Conservation (phyloP, 2,113 vertebrate genomes). For the Pteruthius melanotis region DNA sequence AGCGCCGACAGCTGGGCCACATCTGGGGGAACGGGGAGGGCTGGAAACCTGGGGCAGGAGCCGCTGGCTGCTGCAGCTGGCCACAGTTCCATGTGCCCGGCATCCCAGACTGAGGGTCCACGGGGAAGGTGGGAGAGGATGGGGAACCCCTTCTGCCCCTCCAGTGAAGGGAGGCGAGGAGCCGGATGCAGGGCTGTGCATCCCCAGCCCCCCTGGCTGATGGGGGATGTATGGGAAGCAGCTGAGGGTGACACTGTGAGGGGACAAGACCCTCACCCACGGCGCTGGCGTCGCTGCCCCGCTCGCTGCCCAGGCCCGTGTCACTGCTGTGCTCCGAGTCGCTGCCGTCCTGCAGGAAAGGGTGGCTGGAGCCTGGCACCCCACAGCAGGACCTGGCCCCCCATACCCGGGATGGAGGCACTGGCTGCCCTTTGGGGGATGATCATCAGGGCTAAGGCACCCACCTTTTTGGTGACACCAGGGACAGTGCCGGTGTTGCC, state of each 20-base stretch:
- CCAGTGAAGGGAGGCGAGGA: background rate
- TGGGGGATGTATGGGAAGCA: accelerated
- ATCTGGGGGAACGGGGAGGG: slow-evolving; percentile 38
- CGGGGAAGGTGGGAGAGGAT: too few species aligned
- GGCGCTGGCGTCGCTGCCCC: slow-evolving; percentile 11
- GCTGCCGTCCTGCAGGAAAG: slow-evolving; percentile 67
- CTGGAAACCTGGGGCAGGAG: background rate
- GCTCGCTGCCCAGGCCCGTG: slow-evolving; percentile 64
- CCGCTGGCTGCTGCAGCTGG: accelerated
- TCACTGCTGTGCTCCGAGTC: slow-evolving; percentile 70
- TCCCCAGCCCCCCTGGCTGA: accelerated
- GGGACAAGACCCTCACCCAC: slow-evolving; percentile 61
- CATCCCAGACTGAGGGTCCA: background rate
- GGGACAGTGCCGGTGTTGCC: background rate
- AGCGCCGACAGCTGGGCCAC: slow-evolving; percentile 69
- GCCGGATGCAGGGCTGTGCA: accelerated
- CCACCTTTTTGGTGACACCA: slow-evolving; percentile 59
- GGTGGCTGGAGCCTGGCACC: background rate
- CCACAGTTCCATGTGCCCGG: background rate
- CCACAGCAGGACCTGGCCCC: background rate
- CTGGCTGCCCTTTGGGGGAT: accelerated
- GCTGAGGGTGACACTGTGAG: background rate
- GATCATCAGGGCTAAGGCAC: accelerated
- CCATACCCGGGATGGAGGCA: accelerated
- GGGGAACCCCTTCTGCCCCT: background rate